Base-by-base conservation (phyloP, 2,888 invertebrate genomes). In the Apocheima hispidaria region DNA sequence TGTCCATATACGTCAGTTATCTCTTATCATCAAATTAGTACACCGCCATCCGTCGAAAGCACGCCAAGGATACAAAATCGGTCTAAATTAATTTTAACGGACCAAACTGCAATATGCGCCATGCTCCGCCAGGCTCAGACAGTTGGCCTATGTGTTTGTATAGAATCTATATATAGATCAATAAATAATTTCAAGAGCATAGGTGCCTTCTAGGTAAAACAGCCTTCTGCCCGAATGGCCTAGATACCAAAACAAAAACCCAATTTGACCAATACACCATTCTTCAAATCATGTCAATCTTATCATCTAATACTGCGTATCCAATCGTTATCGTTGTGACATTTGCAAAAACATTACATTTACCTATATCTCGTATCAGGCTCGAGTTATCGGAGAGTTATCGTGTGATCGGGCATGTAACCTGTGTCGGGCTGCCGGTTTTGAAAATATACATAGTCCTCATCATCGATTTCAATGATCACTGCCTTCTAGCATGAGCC, bases 401-500 rank as follows among this genome's bases (percentile, higher is more conserved):
- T 62, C 61, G 30, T 52, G 41, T 62, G 61, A 62, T 57, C 48
- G 35, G 3, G 9, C 50, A 20, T 56, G 55, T 62, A 54, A 64
- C 12, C 10, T 43, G 52, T 67, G 65, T 65, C 55, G 43, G 38
- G 67, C 68, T 74, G 70, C 75, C 41, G 69, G 56, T 61, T 57
- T 59, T 62, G 16, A 26, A 38, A 16, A 26, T 26, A 23, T 16
- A 33, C 5, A n/a, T n/a, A n/a, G n/a, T n/a, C n/a, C n/a, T n/a
- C n/a, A n/a, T n/a, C n/a, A n/a, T n/a, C n/a, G n/a, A n/a, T n/a
- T n/a, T n/a, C n/a, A n/a, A n/a, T n/a, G n/a, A n/a, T n/a, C n/a
- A n/a, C n/a, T n/a, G n/a, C n/a, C n/a, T n/a, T n/a, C n/a, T n/a
- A n/a, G n/a, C n/a, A n/a, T n/a, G n/a, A n/a, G n/a, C n/a, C n/a